phyloP scores from a whole-genome alignment of 2,113 vertebrate species.

The Tachuris rubrigastra region DNA sequence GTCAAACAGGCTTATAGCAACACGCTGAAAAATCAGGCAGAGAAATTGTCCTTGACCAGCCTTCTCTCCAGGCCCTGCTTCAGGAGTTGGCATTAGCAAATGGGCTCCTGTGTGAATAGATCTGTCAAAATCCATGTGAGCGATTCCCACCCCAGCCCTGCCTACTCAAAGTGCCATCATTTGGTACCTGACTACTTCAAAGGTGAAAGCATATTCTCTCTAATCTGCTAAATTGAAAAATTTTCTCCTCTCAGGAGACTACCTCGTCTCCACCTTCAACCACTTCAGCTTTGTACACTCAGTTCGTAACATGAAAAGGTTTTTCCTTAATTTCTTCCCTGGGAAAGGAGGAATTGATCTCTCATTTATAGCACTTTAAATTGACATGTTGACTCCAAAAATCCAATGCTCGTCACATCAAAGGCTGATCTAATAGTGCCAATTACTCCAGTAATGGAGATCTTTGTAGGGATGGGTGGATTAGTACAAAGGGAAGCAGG shows the following conservation, averaged over 20 bases:
- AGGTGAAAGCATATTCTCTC: neutral
- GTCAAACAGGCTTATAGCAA: neutral
- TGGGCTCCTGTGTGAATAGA: neutral
- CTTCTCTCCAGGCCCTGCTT: fast-evolving
- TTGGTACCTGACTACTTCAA: neutral
- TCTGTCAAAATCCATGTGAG: neutral
- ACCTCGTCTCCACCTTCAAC: neutral
- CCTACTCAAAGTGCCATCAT: neutral
- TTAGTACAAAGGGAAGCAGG: neutral
- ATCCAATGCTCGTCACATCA: neutral
- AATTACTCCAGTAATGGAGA: neutral
- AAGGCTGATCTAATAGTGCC: neutral
- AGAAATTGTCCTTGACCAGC: neutral
- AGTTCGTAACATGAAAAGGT: neutral
- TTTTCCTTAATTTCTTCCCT: neutral
- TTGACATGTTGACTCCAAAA: neutral
- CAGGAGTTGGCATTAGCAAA: neutral
- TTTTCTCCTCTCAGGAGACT: neutral
- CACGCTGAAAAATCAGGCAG: neutral
- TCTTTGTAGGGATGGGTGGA: neutral
- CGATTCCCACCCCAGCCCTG: neutral
- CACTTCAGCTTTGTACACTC: neutral
- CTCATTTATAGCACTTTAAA: neutral
- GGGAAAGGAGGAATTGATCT: neutral
- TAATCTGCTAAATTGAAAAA: neutral